Base-by-base conservation (phyloP, 2,113 vertebrate genomes). In the Lepus europaeus region DNA sequence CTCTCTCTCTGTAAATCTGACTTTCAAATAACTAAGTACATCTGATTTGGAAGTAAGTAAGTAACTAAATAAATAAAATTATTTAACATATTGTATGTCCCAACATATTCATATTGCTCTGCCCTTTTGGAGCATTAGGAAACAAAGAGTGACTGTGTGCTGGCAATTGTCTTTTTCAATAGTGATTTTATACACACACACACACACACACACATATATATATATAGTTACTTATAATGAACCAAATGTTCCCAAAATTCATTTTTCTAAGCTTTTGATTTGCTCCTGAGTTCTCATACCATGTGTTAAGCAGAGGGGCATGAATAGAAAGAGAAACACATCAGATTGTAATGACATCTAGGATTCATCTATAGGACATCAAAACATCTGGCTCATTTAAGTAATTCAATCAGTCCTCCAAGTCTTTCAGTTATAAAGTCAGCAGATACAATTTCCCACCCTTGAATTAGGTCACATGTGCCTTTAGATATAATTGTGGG, bases 351-450 rank as follows among this genome's bases (percentile, higher is more conserved):
- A 86, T 68, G 31, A 68, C 56, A 91, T 69, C 9, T 84, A 74
- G 9, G 2, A 5, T 96, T 84, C 39, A 90, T 33, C 25, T 90
- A 82, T 20, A 91, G 56, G 9, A 27, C 31, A 91, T 22, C 7
- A 69, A 93, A 86, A 83, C 31, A 78, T 64, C 39, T 93, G 68
- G 10, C 10, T 84, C 25, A 81, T 70, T 79, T 90, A 90, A 76
- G 19, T 45, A 89, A 95, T 19, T 86, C 11, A 80, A 94, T 81
- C 17, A 92, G 63, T 83, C 12, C 1, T 95, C 56, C 82, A 94
- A 82, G 36, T 64, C 11, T 89, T 73, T 89, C 87, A 66, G 14
- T 51, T 33, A 64, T 80, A 39, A 73, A 81, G 3, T 85, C 5
- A 70, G 13, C 14, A 63, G 45, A 72, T 53, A 87, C 9, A 89